phyloP scores from a whole-genome alignment of 2,888 invertebrate species.

The Aspidiotus destructor region DNA sequence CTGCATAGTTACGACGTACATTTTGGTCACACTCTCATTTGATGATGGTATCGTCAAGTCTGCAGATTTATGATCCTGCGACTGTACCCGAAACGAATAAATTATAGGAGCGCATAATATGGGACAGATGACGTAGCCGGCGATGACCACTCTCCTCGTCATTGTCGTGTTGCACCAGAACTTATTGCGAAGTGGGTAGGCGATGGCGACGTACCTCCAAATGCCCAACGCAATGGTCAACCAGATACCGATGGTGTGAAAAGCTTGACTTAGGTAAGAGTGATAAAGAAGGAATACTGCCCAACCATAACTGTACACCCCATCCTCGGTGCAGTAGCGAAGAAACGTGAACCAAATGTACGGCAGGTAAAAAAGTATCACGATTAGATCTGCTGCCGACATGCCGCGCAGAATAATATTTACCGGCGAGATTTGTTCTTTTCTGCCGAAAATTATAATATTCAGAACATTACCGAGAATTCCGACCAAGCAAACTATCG shows the following conservation, averaged over 20 bases:
- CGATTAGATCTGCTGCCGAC: slow-evolving; percentile 85
- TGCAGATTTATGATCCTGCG: neutral
- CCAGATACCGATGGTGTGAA: slow-evolving; percentile 86
- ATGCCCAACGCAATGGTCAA: slow-evolving; percentile 83
- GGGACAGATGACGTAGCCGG: slow-evolving; percentile 72
- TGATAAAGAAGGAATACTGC: slow-evolving; percentile 66
- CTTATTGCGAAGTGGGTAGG: neutral
- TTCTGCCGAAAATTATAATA: slow-evolving; percentile 76
- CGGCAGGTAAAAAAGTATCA: slow-evolving; percentile 89
- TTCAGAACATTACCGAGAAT: slow-evolving; percentile 82
- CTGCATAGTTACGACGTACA: slow-evolving; percentile 51
- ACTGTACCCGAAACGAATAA: slow-evolving; percentile 55
- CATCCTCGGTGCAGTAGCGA: neutral
- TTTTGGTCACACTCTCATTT: neutral
- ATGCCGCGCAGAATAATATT: slow-evolving; percentile 83
- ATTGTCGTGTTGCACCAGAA: slow-evolving; percentile 39
- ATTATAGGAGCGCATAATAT: slow-evolving; percentile 69
- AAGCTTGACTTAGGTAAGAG: slow-evolving; percentile 76
- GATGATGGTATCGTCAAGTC: neutral
- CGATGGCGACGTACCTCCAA: slow-evolving; percentile 54
- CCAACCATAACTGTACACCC: slow-evolving; percentile 53
- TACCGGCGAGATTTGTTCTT: slow-evolving; percentile 83
- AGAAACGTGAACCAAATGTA: slow-evolving; percentile 52
- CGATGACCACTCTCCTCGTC: slow-evolving; percentile 64
- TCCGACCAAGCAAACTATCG: slow-evolving; percentile 80